Evolutionary conservation across 2,113 vertebrate species (phyloP).

Genomic region (Verasper variegatus): DNA sequence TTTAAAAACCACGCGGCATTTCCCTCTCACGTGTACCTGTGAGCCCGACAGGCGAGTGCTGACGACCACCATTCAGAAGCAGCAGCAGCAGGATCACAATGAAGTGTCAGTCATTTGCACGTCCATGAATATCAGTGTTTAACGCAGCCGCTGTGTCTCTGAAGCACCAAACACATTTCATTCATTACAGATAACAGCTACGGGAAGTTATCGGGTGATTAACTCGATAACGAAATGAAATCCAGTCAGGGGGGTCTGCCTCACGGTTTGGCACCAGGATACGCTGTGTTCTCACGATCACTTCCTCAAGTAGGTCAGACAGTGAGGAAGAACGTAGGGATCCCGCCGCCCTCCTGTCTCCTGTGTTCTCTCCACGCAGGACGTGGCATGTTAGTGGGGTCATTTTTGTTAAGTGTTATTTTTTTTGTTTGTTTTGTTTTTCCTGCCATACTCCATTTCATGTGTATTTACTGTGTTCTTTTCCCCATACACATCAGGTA

Average conservation of each 20-base stretch:
- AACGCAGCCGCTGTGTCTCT: conserved; percentile 45
- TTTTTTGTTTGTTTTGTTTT: conserved; percentile 55
- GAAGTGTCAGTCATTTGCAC: conserved; percentile 44
- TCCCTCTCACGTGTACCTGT: conserved; percentile 52
- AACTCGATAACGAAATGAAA: conserved; percentile 82
- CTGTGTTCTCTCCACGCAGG: conserved; percentile 51
- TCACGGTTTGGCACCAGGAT: conserved; percentile 43
- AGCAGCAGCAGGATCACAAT: conserved; percentile 24
- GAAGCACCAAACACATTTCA: conserved; percentile 61
- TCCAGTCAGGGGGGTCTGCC: conserved; percentile 74
- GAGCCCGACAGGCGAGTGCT: conserved; percentile 22
- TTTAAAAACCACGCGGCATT: conserved; percentile 51
- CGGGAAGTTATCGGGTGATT: conserved; percentile 76
- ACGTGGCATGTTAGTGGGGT: conserved; percentile 75
- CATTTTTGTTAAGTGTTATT: conserved; percentile 63
- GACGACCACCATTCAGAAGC: conserved; percentile 14
- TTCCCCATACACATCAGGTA: conserved; percentile 76
- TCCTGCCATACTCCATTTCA: conserved; percentile 74
- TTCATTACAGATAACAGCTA: conserved; percentile 70
- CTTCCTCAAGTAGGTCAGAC: conserved; percentile 45
- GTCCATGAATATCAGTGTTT: conserved; percentile 54
- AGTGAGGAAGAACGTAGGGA: conserved; percentile 39
- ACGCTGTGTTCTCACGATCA: conserved; percentile 62
- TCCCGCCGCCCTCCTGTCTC: conserved; percentile 58
- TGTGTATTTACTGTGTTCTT: conserved; percentile 73